Base-by-base conservation (phyloP, 2,888 invertebrate species). In the Ichneumoninae sp. region DNA sequence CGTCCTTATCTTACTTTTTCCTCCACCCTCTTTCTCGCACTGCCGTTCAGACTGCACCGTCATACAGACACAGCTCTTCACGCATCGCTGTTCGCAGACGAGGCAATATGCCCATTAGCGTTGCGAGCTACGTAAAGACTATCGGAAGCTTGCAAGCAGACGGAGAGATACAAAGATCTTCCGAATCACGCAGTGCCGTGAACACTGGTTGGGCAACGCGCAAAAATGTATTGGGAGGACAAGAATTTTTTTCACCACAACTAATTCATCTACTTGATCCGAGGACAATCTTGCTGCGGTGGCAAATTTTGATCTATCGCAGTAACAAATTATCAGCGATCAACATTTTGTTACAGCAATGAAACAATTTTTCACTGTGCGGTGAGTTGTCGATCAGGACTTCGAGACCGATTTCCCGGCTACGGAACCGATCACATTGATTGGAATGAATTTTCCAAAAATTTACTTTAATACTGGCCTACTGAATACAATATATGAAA, bases 81-180 rank as follows among this genome's bases (percentile, higher is more conserved):
- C 78, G 81, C 91, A 90, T 91, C 90, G 88, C 88, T 85, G 82
- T 82, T 84, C 88, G 86, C 89, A 89, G 86, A 84, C 86, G 86
- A 84, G 80, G 83, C 87, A 89, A 89, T 89, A 89, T 87, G 88
- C 87, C 92, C 91, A 91, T 92, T 92, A 92, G 90, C 82, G 89
- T 77, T 40, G 57, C 66, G 50, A 50, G 89, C 88, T 86, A 87
- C 88, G 88, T 90, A 91, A 92, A 91, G 92, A 91, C 91, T 92
- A 92, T 92, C 91, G 91, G 90, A 90, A 90, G 88, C 87, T 88
- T 86, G 87, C 87, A n/a, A 44, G 74, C 36, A 69, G 54, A 70
- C 26, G 60, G 40, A 54, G 72, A 80, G 68, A 80, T 47, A 83
- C 71, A 76, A 75, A 69, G 81, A 81, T 80, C 80, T 71, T 80